Conservation (phyloP, 2,113 vertebrate genomes). For the Protobothrops mucrosquamatus region DNA sequence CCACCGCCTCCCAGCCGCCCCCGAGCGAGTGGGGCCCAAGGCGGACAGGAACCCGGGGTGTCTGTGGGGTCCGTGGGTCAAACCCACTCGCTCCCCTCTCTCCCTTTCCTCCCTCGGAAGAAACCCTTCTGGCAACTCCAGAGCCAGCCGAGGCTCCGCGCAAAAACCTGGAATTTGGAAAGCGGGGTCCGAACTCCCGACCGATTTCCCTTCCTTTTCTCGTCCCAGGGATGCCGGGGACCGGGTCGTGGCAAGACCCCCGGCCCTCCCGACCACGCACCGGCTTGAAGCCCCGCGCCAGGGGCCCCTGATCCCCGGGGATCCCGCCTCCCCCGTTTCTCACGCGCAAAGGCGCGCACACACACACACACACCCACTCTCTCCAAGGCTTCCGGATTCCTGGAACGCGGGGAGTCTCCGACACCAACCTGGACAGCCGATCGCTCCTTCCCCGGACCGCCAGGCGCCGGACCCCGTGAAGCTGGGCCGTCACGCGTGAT, state of each 20-base stretch:
- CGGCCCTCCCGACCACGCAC: neutral
- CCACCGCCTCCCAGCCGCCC: too few relatives aligned
- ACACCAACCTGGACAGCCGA: neutral
- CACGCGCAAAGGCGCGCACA: neutral
- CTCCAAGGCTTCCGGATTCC: neutral
- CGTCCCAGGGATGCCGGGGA: neutral
- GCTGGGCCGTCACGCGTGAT: neutral
- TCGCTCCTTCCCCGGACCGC: neutral
- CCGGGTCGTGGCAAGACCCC: neutral
- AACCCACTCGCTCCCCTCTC: neutral
- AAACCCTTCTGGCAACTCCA: too few relatives aligned
- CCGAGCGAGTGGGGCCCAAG: neutral
- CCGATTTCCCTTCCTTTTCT: accelerated
- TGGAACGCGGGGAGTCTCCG: neutral
- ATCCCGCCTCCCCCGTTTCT: neutral
- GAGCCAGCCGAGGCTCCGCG: neutral
- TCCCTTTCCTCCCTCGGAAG: too few relatives aligned
- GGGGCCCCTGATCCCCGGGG: neutral
- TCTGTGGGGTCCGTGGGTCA: neutral
- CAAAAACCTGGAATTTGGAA: neutral
- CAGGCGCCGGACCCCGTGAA: neutral
- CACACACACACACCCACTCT: too few relatives aligned
- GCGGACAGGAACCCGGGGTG: neutral
- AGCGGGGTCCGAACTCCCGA: neutral
- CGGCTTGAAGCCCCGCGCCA: neutral